Conservation (phyloP, 2,113 vertebrate species). For the Nycticryphes semicollaris region DNA sequence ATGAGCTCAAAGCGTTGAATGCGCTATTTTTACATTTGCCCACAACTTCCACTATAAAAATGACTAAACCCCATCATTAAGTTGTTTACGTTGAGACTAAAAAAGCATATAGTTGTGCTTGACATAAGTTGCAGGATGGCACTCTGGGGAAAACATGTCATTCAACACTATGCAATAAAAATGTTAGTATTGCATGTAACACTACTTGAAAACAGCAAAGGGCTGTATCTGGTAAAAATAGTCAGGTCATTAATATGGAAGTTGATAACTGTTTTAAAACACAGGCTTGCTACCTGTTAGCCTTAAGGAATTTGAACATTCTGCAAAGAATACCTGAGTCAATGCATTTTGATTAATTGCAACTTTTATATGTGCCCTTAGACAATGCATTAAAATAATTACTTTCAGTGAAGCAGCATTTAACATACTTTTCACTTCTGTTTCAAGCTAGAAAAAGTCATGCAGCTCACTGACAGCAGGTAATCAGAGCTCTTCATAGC, state of each 20-base stretch:
- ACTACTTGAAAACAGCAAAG: background rate
- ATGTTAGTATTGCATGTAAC: fast-evolving
- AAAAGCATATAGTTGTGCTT: background rate
- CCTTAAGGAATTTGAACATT: background rate
- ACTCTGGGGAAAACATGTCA: background rate
- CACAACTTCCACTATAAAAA: background rate
- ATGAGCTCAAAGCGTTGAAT: background rate
- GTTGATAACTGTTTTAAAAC: background rate
- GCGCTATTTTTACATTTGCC: background rate
- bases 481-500: background rate
- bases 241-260: background rate
- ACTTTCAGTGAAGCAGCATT: background rate
- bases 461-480: background rate
- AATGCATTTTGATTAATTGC: background rate
- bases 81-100: background rate
- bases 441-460: background rate
- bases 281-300: background rate
- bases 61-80: background rate
- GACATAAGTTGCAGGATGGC: background rate
- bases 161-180: background rate
- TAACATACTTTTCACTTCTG: background rate
- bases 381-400: background rate
- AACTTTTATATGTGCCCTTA: background rate
- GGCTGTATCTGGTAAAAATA: background rate
- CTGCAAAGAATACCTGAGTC: background rate